A percentile compares a stretch with the other conserved stretches of the same genome.
Conservation (phyloP, 2,797 vertebrate genomes). For the Phataginus tricuspis region DNA sequence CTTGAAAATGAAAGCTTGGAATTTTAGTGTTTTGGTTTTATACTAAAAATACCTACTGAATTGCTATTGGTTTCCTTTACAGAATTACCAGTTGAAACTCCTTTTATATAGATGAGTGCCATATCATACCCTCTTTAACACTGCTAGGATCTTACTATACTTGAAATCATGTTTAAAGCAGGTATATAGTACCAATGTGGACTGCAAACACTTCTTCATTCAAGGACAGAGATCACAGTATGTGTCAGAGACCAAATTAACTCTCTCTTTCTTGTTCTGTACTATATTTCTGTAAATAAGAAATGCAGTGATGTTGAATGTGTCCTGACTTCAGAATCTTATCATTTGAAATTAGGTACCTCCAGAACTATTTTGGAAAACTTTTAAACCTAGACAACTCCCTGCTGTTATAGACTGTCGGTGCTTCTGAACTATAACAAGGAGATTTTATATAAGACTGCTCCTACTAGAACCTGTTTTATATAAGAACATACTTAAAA, state of each 20-base stretch:
- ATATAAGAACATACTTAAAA: conserved; percentile 87
- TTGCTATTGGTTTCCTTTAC: conserved; percentile 56
- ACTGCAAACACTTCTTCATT: conserved; percentile 57
- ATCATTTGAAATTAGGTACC: conserved; percentile 73
- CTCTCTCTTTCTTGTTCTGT: conserved; percentile 58
- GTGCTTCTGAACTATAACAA: conserved; percentile 80
- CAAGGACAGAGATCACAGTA: conserved; percentile 31
- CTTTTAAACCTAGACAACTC: conserved; percentile 78
- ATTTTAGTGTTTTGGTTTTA: conserved; percentile 63
- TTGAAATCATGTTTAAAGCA: conserved; percentile 50
- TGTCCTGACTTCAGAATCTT: conserved; percentile 68
- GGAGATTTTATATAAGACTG: conserved; percentile 83
- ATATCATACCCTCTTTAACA: neutral
- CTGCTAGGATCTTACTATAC: neutral
- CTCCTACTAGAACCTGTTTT: conserved; percentile 86
- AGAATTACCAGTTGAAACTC: conserved; percentile 47
- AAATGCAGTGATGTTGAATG: conserved; percentile 59
- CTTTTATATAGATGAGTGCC: conserved; percentile 37
- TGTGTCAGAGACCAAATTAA: conserved; percentile 43
- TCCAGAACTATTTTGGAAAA: conserved; percentile 74
- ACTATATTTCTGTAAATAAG: conserved; percentile 71
- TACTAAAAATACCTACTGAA: conserved; percentile 36
- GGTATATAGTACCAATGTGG: neutral
- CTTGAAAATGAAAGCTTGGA: conserved; percentile 39
- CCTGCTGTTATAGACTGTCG: conserved; percentile 64